phyloP scores from a whole-genome alignment of 1,140 invertebrate genomes.

The Trichonephila clavipes region DNA sequence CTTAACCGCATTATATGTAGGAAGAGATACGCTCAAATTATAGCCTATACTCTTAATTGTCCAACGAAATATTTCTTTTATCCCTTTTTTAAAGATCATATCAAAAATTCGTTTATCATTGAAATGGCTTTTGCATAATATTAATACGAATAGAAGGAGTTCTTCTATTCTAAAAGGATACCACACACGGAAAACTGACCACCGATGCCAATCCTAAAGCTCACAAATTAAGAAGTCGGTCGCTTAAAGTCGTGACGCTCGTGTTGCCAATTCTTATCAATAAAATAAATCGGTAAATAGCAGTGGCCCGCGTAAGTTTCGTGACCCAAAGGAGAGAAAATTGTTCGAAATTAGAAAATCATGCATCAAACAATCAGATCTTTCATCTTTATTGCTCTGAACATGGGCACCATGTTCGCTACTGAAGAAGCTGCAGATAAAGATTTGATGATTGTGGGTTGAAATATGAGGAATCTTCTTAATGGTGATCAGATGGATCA shows the following conservation, averaged over 20 bases:
- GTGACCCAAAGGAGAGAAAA: constrained; percentile 53
- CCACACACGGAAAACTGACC: not conserved
- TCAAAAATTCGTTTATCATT: not conserved
- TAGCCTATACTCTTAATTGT: not conserved
- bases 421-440: not conserved
- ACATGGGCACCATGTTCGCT: not conserved
- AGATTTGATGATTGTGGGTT: constrained; percentile 20
- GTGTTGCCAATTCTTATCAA: constrained; percentile 69
- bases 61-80: not conserved
- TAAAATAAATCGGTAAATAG: constrained; percentile 60
- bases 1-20: not conserved
- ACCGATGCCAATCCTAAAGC: constrained; percentile 1
- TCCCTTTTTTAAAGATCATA: not conserved
- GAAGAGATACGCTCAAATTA: not conserved
- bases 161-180: not conserved
- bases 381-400: constrained; percentile 18
- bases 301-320: constrained; percentile 19
- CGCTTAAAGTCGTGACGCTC: constrained; percentile 28
- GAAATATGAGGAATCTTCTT: constrained; percentile 4
- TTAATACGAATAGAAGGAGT: not conserved
- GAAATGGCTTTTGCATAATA: not conserved
- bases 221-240: constrained; percentile 64
- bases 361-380: constrained; percentile 46
- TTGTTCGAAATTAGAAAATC: constrained; percentile 53
- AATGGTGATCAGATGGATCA: constrained; percentile 35